Conservation (phyloP, 2,888 invertebrate genomes). For the Didymodactylos carnosus region DNA sequence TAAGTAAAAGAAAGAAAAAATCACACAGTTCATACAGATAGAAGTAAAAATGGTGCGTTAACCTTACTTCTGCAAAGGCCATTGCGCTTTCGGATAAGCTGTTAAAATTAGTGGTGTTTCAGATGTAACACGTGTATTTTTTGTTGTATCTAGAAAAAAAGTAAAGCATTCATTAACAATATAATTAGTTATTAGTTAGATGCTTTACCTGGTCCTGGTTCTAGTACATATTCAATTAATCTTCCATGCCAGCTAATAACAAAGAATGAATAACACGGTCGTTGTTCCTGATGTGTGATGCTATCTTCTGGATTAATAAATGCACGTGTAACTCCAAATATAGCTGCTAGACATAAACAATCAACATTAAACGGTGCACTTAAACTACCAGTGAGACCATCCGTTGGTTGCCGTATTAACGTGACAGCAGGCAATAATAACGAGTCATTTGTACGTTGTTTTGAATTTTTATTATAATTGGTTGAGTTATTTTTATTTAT, state of each 20-base stretch:
- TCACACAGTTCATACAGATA: too few species aligned
- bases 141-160: not conserved
- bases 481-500: not conserved
- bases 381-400: not conserved
- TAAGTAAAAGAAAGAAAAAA: not conserved
- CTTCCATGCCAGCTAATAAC: constrained; percentile 2
- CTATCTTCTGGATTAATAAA: not conserved
- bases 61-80: constrained; percentile 4
- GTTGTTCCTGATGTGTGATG: not conserved
- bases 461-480: not conserved
- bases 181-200: not conserved
- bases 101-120: constrained; percentile 4
- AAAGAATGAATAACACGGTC: not conserved
- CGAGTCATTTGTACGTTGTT: not conserved
- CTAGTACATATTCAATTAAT: constrained; percentile 9
- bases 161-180: not conserved
- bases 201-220: not conserved
- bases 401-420: not conserved
- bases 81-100: constrained; percentile 9
- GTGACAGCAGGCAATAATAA: constrained; percentile 3
- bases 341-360: not conserved
- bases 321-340: not conserved
- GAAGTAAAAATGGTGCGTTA: too few species aligned
- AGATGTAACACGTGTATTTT: not conserved
- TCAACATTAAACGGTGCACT: not conserved